Evolutionary conservation across 2,797 vertebrate genomes (phyloP), one percentile per base, ranked within the genome.

Genomic region (Chloroceryle amazona): DNA sequence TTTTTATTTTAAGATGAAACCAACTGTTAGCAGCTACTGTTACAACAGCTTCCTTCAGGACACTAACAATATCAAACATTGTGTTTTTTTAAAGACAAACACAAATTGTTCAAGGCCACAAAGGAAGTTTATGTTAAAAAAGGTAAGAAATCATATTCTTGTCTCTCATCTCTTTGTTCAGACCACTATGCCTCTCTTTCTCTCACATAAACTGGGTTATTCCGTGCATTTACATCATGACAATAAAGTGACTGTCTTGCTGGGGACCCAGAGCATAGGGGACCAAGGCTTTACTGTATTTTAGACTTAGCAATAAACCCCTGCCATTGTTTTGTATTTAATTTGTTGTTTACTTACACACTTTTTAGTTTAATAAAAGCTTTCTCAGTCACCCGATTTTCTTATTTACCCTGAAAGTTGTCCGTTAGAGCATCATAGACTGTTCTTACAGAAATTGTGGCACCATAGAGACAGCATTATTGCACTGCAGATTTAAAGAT

Each of bases 41-140:
- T 54, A 89, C 17, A 89, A 68, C 2, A 76, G 22, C 20, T 73
- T 58, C 70, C 16, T 73, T 90, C 65, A 81, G 29, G 28, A 52
- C n/a, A 81, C 22, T 61, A 79, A 79, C 42, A 31, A 23, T 44
- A 78, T n/a, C 29, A 61, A 68, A 33, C 37, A 78, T 20, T 74
- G n/a, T 47, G 65, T 51, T 71, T 41, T 62, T 71, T 35, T 10
- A 62, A 52, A 91, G 54, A 92, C 58, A 74, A 84, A 88, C 26
- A 76, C 20, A 80, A 88, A 90, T 17, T 80, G 42, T 81, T 72
- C 55, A 58, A 87, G 47, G 52, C 71, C 89, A 89, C 51, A 92
- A 80, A 89, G 92, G 52, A 97, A 86, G 65, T n/a, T 85, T 75
- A 49, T 79, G 58, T 75, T 88, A 90, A 81, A 73, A 61, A 71